Conservation (phyloP, 2,888 invertebrate genomes). For the Laspeyria flexula region DNA sequence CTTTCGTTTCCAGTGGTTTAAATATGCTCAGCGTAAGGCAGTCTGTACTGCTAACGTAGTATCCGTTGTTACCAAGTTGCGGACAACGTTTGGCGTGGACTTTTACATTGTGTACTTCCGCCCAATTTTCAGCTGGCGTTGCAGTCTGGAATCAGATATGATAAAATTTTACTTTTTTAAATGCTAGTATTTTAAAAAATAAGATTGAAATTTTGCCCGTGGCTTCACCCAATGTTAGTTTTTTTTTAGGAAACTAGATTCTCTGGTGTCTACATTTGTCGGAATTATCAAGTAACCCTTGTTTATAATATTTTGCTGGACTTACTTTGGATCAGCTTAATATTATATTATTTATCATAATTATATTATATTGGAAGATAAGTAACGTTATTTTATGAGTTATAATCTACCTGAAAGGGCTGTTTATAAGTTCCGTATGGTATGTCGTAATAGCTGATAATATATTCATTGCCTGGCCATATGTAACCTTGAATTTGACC, state of each 20-base stretch:
- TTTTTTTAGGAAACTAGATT: no score
- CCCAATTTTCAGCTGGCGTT: conserved; percentile 42
- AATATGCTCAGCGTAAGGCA: conserved; percentile 77
- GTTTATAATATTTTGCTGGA: no score
- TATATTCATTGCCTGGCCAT: conserved; percentile 44
- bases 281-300: no score
- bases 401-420: conserved; percentile 62
- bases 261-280: no score
- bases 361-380: no score
- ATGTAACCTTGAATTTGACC: conserved; percentile 57
- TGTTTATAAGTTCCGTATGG: conserved; percentile 61
- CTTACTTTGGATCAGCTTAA: no score
- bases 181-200: no score
- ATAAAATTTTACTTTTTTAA: not conserved
- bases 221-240: no score
- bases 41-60: conserved; percentile 52
- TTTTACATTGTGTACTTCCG: conserved; percentile 35
- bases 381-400: no score
- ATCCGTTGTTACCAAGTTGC: conserved; percentile 53
- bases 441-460: conserved; percentile 63
- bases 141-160: conserved; percentile 57
- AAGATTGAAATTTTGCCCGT: no score
- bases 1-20: conserved; percentile 44
- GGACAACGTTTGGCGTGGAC: conserved; percentile 63
- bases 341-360: no score